Evolutionary conservation across 2,113 vertebrate genomes (phyloP), one percentile per base, ranked within the genome.

Genomic region (Scortum barcoo): DNA sequence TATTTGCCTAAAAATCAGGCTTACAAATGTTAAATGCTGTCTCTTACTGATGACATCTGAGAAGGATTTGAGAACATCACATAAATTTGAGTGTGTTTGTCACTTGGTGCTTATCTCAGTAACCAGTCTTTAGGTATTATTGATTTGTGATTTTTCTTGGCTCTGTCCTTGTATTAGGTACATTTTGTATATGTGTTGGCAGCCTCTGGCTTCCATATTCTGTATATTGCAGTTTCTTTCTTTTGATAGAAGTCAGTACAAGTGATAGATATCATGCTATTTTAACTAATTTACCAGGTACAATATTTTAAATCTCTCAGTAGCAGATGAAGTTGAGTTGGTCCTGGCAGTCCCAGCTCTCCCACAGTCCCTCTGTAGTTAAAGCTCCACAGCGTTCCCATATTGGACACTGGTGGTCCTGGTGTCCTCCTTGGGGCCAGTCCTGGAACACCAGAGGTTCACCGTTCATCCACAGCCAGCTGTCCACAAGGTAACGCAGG

Each of bases 401-500:
- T 3, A 4, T 0, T n/a, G 86, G 86, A 78, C 61, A 87, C 60
- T 7, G 72, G 24, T 56, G 10, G 33, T 80, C 38, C 46, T 63
- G 72, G 60, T 22, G 33, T 42, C 42, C 42, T 44, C 19, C 0
- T 20, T 50, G 1, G 5, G 12, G 1, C 81, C 56, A 80, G 69
- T 0, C 42, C 5, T 77, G 0, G 33, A n/a, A n/a, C n/a, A n/a
- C n/a, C n/a, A n/a, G n/a, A n/a, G n/a, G n/a, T n/a, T 78, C 26
- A 0, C 33, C 3, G 9, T 86, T 76, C 44, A 73, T 44, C 91
- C 89, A 92, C 68, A 73, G 0, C 88, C 91, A 91, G 17, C 0
- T 28, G 66, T 80, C 65, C 2, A 0, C 30, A n/a, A 91, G 48
- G 71, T 40, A 85, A 42, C 67, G 76, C 68, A 92, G 68, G 8